Conservation (phyloP, 2,888 invertebrate species). For the Pherbina coryleti region DNA sequence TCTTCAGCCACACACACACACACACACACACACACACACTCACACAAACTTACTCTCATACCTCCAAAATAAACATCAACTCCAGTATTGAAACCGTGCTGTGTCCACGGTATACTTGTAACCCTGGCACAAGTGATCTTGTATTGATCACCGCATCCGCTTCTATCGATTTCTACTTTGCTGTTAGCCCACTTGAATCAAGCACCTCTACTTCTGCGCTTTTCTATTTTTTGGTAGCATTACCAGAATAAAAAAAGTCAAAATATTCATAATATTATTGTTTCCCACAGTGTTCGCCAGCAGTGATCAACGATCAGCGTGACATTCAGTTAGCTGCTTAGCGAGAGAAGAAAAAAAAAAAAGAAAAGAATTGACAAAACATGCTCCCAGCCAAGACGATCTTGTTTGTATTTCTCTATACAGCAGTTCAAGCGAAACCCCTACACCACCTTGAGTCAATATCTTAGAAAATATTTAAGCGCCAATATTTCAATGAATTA, state of each 20-base stretch:
- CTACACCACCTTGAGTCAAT: not conserved
- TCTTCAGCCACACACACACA: not conserved
- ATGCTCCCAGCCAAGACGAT: not conserved
- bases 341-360: not conserved
- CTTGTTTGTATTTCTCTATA: slow-evolving; percentile 16
- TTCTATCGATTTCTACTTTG: slow-evolving; percentile 11
- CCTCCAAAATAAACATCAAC: not conserved
- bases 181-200: slow-evolving; percentile 1
- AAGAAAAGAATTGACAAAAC: not conserved
- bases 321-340: slow-evolving; percentile 16
- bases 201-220: not conserved
- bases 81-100: not conserved
- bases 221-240: not conserved
- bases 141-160: slow-evolving; percentile 17
- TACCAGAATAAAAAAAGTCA: not conserved
- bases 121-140: slow-evolving; percentile 20
- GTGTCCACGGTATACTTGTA: not conserved
- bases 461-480: slow-evolving; percentile 26
- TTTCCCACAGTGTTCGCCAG: slow-evolving; percentile 27
- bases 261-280: slow-evolving; percentile 32
- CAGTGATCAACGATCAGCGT: not conserved
- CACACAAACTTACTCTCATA: not conserved
- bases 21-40: not conserved
- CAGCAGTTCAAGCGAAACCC: not conserved
- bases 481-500: slow-evolving; percentile 25